Conservation (phyloP, 2,797 vertebrate species). For the Cryptoblepharus egeriae region DNA sequence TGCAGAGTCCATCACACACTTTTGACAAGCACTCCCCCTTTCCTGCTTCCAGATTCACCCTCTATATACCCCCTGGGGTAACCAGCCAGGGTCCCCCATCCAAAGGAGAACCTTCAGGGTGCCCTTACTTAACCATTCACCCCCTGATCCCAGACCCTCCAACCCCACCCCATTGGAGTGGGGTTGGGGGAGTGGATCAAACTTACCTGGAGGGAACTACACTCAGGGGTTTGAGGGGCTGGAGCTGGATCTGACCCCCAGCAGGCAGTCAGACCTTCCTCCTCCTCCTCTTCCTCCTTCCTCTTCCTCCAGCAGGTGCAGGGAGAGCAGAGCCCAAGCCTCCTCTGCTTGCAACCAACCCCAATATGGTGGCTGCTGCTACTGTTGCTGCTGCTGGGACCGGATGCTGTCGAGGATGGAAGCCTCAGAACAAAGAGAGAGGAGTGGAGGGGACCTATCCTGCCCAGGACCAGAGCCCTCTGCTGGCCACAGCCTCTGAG, state of each 20-base stretch:
- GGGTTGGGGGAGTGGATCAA: no score
- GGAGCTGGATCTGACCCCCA: neutral
- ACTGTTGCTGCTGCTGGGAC: constrained; percentile 21
- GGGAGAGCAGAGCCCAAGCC: no score
- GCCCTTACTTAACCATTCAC: neutral
- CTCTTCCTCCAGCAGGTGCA: no score
- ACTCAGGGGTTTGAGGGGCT: neutral
- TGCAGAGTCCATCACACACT: no score
- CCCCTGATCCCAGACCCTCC: neutral
- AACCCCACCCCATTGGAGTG: neutral
- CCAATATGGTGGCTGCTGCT: constrained; percentile 42
- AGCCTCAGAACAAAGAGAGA: constrained; percentile 8
- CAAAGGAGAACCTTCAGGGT: neutral
- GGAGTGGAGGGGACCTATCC: neutral
- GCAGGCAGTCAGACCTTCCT: neutral
- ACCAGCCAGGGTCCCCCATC: neutral
- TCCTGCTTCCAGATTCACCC: neutral
- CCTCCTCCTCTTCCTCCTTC: no score
- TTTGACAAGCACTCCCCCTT: no score
- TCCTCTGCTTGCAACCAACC: neutral
- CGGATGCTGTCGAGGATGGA: constrained; percentile 15
- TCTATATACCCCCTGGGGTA: neutral
- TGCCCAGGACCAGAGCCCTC: neutral
- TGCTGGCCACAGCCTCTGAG: neutral
- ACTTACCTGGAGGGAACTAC: neutral